Evolutionary conservation across 2,797 vertebrate species (phyloP).

Genomic region (Iguana delicatissima): DNA sequence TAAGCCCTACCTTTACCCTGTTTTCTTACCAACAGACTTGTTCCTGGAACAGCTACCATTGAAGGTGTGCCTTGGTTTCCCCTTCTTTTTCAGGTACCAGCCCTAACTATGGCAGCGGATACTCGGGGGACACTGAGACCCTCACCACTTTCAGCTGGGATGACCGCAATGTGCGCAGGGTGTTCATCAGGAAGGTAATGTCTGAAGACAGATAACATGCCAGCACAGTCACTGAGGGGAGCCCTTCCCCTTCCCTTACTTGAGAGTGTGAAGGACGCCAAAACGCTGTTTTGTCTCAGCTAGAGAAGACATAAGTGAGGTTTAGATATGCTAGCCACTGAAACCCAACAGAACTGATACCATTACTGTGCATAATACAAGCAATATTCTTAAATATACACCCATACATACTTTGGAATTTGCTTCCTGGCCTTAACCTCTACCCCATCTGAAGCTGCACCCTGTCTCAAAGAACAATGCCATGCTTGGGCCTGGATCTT

Average conservation of each 20-base stretch:
- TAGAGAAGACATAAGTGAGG: neutral
- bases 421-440: neutral
- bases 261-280: too few species aligned
- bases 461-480: too few species aligned
- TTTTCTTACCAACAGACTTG: neutral
- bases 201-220: neutral
- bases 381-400: too few species aligned
- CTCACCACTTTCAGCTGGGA: conserved; percentile 92
- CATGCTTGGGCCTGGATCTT: too few species aligned
- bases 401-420: neutral
- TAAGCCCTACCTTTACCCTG: neutral
- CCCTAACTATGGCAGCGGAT: conserved; percentile 82
- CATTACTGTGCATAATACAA: too few species aligned
- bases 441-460: neutral
- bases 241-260: neutral
- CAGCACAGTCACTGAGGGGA: neutral
- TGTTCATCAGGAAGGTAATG: conserved; percentile 93
- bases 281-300: neutral
- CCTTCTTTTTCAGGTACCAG: conserved; percentile 74
- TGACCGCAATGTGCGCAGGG: conserved; percentile 87
- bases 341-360: neutral
- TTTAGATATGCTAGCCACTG: too few species aligned
- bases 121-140: conserved; percentile 86
- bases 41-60: neutral
- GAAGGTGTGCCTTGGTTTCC: neutral